Evolutionary conservation across 1,140 invertebrate genomes (phyloP).

Genomic region (Pentalonia nigronervosa): DNA sequence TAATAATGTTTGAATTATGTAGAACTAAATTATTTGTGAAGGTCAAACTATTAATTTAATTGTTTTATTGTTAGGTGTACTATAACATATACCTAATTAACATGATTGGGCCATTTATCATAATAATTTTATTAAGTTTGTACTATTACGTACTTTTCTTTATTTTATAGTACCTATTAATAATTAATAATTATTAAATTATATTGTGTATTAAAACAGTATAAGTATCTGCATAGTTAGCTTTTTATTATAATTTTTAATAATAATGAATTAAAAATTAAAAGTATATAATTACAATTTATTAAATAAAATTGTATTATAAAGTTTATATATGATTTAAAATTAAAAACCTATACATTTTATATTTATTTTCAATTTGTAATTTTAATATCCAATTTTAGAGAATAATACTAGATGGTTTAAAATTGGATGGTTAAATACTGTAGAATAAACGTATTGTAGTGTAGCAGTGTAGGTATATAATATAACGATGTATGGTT

Average conservation of each 20-base stretch:
- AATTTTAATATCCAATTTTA: slow-evolving; percentile 43
- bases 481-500: background rate
- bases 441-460: background rate
- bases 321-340: background rate
- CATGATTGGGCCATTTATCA: background rate
- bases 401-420: slow-evolving; percentile 39
- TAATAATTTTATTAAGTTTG: background rate
- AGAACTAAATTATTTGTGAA: background rate
- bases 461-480: background rate
- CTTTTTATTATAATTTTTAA: background rate
- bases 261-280: background rate
- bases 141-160: background rate
- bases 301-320: slow-evolving; percentile 7
- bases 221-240: background rate
- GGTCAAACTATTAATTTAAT: background rate
- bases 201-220: background rate
- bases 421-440: slow-evolving; percentile 49
- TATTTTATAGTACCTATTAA: background rate
- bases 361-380: background rate
- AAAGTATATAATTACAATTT: background rate
- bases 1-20: background rate
- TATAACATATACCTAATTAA: background rate
- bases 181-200: background rate
- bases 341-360: background rate
- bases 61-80: background rate